Evolutionary conservation across 2,113 vertebrate genomes (phyloP).

Genomic region (Salvelinus namaycush): DNA sequence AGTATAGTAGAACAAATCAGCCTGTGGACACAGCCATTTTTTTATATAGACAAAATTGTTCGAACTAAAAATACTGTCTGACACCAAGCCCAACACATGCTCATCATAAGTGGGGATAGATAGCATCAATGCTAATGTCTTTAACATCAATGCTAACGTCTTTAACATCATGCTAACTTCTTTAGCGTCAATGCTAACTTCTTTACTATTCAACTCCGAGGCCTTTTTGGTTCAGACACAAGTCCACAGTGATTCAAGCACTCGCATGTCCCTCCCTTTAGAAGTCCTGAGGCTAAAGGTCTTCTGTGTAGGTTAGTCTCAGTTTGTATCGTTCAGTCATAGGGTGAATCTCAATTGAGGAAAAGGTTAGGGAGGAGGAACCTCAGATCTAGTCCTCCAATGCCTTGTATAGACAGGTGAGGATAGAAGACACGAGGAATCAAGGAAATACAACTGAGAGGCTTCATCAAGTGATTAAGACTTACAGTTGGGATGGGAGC

Average conservation of each 20-base stretch:
- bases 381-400: too few species aligned
- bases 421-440: too few species aligned
- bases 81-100: not conserved
- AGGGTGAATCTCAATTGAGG: too few species aligned
- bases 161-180: constrained; percentile 12
- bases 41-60: not conserved
- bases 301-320: not conserved
- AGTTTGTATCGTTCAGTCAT: not conserved
- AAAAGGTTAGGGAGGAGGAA: too few species aligned
- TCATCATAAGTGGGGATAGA: not conserved
- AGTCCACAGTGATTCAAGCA: constrained; percentile 55
- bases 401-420: constrained; percentile 5
- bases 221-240: constrained; percentile 46
- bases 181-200: constrained; percentile 12
- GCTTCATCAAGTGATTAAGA: constrained; percentile 2
- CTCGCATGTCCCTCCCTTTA: constrained; percentile 22
- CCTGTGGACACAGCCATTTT: constrained; percentile 27
- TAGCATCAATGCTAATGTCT: not conserved
- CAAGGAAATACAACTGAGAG: not conserved
- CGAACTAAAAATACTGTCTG: not conserved
- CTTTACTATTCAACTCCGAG: not conserved
- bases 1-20: constrained; percentile 53
- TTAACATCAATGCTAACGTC: not conserved
- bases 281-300: constrained; percentile 12
- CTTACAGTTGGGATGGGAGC: constrained; percentile 29